phyloP scores from a whole-genome alignment of 1,140 invertebrate genomes.

The Pogonognathellus flavescens region DNA sequence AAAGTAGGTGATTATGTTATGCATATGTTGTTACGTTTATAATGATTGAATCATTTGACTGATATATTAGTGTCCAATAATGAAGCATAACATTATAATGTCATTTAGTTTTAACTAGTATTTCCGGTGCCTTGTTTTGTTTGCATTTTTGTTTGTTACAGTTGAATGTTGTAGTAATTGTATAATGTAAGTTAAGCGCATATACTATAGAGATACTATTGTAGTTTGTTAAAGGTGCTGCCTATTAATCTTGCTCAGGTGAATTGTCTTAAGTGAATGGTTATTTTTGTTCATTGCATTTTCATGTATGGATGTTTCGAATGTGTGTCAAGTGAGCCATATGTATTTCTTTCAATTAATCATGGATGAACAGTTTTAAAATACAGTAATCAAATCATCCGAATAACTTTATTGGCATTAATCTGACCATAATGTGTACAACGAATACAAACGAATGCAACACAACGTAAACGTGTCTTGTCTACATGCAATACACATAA shows the following conservation, averaged over 20 bases:
- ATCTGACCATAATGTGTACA: conserved; percentile 8
- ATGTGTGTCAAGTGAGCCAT: not conserved
- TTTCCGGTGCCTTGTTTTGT: conserved; percentile 26
- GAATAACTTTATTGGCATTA: conserved; percentile 10
- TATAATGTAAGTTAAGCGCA: not conserved
- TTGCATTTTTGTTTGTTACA: conserved; percentile 9
- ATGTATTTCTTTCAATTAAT: not conserved
- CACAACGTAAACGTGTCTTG: conserved; percentile 5
- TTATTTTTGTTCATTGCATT: not conserved
- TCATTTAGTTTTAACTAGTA: conserved; percentile 17
- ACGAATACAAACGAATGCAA: conserved; percentile 17
- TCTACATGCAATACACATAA: not conserved
- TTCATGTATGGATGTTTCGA: not conserved
- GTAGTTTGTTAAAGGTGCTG: not conserved
- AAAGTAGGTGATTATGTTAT: conserved; percentile 31
- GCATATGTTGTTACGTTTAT: conserved; percentile 40
- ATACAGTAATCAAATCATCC: not conserved
- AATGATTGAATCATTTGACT: conserved; percentile 49
- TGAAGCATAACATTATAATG: conserved; percentile 13
- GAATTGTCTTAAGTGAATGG: conserved; percentile 7
- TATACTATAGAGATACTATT: not conserved
- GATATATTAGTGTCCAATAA: conserved; percentile 47
- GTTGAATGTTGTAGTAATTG: conserved; percentile 6
- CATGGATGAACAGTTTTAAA: not conserved
- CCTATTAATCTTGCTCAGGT: conserved; percentile 33